Evolutionary conservation across 2,888 invertebrate species (phyloP).

Genomic region (Craniophora ligustri): DNA sequence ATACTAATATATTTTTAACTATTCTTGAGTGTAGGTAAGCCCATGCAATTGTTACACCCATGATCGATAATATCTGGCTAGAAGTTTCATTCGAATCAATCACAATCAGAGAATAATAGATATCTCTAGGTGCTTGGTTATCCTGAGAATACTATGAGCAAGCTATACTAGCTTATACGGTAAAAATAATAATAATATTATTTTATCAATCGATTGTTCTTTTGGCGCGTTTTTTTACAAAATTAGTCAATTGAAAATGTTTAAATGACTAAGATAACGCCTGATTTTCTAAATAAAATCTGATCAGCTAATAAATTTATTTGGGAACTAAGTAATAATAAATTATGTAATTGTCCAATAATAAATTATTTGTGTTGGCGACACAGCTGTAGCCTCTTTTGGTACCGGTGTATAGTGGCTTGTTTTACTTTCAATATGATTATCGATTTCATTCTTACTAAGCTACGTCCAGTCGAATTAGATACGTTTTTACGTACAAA

Average conservation of each 20-base stretch:
- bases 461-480: conserved; percentile 14
- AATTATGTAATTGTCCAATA: background rate
- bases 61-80: conserved; percentile 22
- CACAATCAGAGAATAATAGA: conserved; percentile 5
- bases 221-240: conserved; percentile 14
- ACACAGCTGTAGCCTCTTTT: conserved; percentile 6
- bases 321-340: conserved; percentile 12
- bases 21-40: background rate
- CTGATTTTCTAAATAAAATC: conserved; percentile 3
- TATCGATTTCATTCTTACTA: conserved; percentile 1
- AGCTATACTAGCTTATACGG: conserved; percentile 12
- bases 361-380: conserved; percentile 2
- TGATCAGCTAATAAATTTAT: background rate
- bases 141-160: background rate
- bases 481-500: conserved; percentile 65
- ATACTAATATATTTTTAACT: conserved; percentile 11
- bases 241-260: conserved; percentile 4
- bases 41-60: conserved; percentile 13
- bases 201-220: background rate
- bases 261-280: background rate
- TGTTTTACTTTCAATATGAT: conserved; percentile 2
- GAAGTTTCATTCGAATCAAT: conserved; percentile 14
- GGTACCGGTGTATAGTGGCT: conserved; percentile 12
- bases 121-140: conserved; percentile 4
- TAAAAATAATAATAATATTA: background rate